Evolutionary conservation across 2,888 invertebrate species (phyloP), one percentile per base, ranked within the genome.

Genomic region (Fragum sueziense): DNA sequence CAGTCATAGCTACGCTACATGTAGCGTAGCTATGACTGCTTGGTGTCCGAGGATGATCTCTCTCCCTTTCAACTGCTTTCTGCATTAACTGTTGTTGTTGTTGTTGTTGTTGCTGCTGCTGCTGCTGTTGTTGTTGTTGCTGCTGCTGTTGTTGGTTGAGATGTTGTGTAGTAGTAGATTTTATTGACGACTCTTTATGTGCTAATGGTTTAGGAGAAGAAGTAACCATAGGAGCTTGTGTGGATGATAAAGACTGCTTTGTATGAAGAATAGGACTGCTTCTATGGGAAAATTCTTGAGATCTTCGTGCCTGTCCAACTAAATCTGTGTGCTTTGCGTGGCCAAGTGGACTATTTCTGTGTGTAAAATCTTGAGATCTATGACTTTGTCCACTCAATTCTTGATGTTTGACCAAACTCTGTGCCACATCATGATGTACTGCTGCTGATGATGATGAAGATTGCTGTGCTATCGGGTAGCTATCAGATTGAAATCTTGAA

Each of bases 41-140:
- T n/a, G n/a, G n/a, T 47, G 47, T 47, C 3, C 14, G 14, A 20
- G 14, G 20, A 20, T 2, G 11, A 17, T 62, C 62, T 34, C 33
- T 34, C 33, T 33, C 33, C 1, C 33, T 62, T 22, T 57, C 57
- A 29, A 0, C 33, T 17, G 14, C 29, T 29, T 22, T 62, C 0
- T 33, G 6, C 0, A 4, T 4, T 7, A 33, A 20, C 34, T 62
- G 31, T 17, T 62, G 62, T n/a, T 33, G 62, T n/a, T 62, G 61
- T 29, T 31, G 62, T 20, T 33, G 57, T 20, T 47, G 14, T 47
- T 47, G 4, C n/a, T 20, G 20, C 3, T 14, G n/a, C 34, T 62
- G 31, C n/a, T 62, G 62, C 34, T 33, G 62, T n/a, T 62, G 61
- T 29, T 31, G 62, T 20, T 33, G 57, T 62, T 62, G 31, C n/a